Percentiles rank a stretch among this genome's conserved stretches.
Conservation (phyloP, 2,113 vertebrate species). For the Oxygymnocypris stewartii region DNA sequence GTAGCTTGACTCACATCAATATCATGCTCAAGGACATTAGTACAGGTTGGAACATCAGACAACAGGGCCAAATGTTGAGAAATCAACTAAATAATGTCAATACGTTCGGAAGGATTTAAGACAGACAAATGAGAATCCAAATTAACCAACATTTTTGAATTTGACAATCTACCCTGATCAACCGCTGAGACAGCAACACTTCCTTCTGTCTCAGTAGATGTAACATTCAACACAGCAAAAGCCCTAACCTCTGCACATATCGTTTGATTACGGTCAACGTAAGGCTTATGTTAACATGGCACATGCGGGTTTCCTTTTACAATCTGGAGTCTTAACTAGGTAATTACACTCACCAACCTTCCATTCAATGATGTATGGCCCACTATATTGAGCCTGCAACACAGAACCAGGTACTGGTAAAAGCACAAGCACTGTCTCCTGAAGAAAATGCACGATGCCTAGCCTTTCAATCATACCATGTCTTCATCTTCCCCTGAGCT, state of each 20-base stretch:
- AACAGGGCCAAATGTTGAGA: not conserved
- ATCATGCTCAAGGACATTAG: not conserved
- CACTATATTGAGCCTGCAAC: no score
- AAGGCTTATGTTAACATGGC: not conserved
- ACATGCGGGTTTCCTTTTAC: not conserved
- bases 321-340: not conserved
- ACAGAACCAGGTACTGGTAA: no score
- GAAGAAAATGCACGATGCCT: no score
- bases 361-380: no score
- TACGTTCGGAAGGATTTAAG: not conserved
- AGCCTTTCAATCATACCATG: not conserved
- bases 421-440: no score
- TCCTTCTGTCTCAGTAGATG: not conserved
- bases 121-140: not conserved
- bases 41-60: not conserved
- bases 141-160: not conserved
- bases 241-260: not conserved
- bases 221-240: not conserved
- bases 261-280: not conserved
- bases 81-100: not conserved
- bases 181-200: not conserved
- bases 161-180: not conserved
- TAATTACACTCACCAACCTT: not conserved
- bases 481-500: not conserved
- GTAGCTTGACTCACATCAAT: not conserved